These are phyloP conservation scores for Achlya flavicornis DNA, from an alignment of 2,888 invertebrate genomes.

Conservation along the genomic window DNA sequence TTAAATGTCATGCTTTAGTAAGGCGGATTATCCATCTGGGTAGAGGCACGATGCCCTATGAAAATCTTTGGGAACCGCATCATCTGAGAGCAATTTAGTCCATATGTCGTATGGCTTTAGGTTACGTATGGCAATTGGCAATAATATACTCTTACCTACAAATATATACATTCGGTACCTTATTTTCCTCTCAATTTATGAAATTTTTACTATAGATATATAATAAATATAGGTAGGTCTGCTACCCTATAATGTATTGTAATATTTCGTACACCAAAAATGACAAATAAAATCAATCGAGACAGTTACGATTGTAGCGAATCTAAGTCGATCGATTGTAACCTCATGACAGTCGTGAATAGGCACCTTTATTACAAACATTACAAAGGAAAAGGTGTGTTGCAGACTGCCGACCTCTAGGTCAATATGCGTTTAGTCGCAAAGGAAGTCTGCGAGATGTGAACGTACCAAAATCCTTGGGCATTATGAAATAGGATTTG, in stretches of 20 bases:
- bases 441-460: slow-evolving; percentile 1
- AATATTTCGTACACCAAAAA: neutral
- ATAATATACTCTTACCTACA: too few relatives aligned
- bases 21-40: too few relatives aligned
- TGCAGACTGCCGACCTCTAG: neutral
- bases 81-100: too few relatives aligned
- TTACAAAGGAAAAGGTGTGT: neutral
- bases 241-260: neutral
- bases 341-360: neutral
- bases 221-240: neutral
- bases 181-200: too few relatives aligned
- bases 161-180: too few relatives aligned
- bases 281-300: neutral
- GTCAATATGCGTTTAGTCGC: slow-evolving; percentile 1
- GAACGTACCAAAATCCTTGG: neutral
- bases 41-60: too few relatives aligned
- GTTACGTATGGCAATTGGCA: too few relatives aligned
- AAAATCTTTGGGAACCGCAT: too few relatives aligned
- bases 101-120: too few relatives aligned
- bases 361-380: neutral
- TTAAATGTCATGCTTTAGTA: too few relatives aligned
- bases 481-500: slow-evolving; percentile 1
- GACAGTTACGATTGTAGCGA: neutral
- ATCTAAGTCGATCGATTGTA: neutral
- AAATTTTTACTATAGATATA: too few relatives aligned